phyloP scores from a whole-genome alignment of 2,113 vertebrate genomes.

The Synchiropus splendidus region DNA sequence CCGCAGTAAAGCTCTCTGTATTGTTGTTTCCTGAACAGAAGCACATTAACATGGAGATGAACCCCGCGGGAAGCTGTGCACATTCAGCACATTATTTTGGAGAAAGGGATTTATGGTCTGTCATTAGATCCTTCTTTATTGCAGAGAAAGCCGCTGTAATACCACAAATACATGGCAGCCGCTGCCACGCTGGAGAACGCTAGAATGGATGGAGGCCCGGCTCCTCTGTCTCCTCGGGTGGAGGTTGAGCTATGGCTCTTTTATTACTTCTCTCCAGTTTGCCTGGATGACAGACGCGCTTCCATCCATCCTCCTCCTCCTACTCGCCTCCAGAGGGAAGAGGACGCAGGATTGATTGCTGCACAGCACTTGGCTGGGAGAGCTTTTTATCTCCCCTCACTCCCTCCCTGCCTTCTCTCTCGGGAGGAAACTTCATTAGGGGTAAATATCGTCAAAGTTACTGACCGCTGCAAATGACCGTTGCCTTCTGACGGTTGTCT shows the following conservation, averaged over 20 bases:
- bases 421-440: constrained; percentile 69
- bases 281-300: constrained; percentile 44
- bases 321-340: constrained; percentile 27
- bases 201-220: constrained; percentile 37
- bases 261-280: constrained; percentile 56
- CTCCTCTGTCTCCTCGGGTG: constrained; percentile 37
- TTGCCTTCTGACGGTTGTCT: constrained; percentile 44
- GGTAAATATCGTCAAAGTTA: constrained; percentile 69
- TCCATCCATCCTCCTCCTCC: constrained; percentile 34
- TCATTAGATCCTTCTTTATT: constrained; percentile 40
- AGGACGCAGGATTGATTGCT: constrained; percentile 48
- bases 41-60: constrained; percentile 8
- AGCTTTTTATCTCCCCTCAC: constrained; percentile 49
- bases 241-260: constrained; percentile 46
- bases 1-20: constrained; percentile 1
- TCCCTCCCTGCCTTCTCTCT: constrained; percentile 39
- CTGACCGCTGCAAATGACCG: constrained; percentile 25
- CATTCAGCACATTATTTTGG: constrained; percentile 20
- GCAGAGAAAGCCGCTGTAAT: constrained; percentile 22
- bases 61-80: constrained; percentile 6
- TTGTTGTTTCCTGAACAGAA: constrained; percentile 21
- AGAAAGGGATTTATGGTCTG: constrained; percentile 21
- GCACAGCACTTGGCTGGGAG: constrained; percentile 34
- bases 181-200: constrained; percentile 29
- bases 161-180: constrained; percentile 30